phyloP scores from a whole-genome alignment of 2,113 vertebrate species.

The Centropristis striata region DNA sequence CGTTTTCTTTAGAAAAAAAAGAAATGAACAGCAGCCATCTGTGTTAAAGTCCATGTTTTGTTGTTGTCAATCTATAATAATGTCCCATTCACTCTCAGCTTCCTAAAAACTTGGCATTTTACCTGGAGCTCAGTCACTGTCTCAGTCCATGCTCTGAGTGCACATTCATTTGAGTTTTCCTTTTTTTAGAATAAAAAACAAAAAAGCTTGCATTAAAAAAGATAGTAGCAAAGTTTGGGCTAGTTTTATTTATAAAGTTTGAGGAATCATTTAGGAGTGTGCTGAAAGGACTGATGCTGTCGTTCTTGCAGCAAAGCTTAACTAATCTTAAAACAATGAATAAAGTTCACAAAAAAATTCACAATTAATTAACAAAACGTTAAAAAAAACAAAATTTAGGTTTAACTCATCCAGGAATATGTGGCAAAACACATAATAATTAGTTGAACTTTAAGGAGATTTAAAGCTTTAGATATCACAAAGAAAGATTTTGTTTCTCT shows the following conservation, averaged over 20 bases:
- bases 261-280: background rate
- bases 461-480: slow-evolving; percentile 7
- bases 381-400: background rate
- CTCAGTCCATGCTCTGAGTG: too few relatives aligned
- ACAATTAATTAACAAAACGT: too few relatives aligned
- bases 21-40: background rate
- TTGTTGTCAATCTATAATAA: background rate
- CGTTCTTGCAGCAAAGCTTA: background rate
- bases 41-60: background rate
- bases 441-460: background rate
- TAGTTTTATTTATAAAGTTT: too few relatives aligned
- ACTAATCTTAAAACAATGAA: slow-evolving; percentile 1
- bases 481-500: slow-evolving; percentile 9
- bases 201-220: too few relatives aligned
- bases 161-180: too few relatives aligned
- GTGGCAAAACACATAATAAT: background rate
- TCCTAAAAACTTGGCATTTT: too few relatives aligned
- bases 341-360: background rate
- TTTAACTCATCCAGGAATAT: background rate
- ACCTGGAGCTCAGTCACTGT: too few relatives aligned
- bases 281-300: background rate
- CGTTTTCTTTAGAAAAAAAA: background rate
- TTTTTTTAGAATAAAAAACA: too few relatives aligned
- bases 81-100: too few relatives aligned
- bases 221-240: too few relatives aligned